Conservation (phyloP, 2,113 vertebrate genomes). For the Burhinus bistriatus region DNA sequence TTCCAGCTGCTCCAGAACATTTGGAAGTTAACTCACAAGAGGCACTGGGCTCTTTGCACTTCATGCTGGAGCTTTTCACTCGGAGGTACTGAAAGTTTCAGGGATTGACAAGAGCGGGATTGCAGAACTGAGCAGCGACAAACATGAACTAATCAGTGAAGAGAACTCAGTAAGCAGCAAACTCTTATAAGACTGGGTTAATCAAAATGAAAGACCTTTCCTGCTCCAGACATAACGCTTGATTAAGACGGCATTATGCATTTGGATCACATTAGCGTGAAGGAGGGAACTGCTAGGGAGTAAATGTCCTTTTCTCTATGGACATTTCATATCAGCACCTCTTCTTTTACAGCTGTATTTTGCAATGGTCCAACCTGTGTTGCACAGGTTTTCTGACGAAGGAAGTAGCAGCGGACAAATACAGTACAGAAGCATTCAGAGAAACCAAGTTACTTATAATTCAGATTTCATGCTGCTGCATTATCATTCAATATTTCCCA, state of each 20-base stretch:
- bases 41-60: background rate
- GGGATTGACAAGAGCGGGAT: fast-evolving
- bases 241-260: background rate
- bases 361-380: background rate
- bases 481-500: background rate
- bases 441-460: background rate
- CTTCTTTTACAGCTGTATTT: background rate
- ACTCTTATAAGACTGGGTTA: background rate
- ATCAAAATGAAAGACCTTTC: background rate
- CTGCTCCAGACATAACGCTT: background rate
- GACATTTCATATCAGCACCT: fast-evolving
- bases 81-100: fast-evolving
- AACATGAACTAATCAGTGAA: background rate
- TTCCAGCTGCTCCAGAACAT: background rate
- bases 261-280: background rate
- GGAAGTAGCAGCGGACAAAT: background rate
- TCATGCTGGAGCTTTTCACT: background rate
- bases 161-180: background rate
- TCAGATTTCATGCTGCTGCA: background rate
- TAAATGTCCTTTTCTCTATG: background rate
- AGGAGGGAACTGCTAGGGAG: background rate
- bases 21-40: background rate
- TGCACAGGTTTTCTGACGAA: background rate
- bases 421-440: background rate
- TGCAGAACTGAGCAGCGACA: background rate